Evolutionary conservation across 2,113 vertebrate genomes (phyloP).

Genomic region (Antigone vipio): DNA sequence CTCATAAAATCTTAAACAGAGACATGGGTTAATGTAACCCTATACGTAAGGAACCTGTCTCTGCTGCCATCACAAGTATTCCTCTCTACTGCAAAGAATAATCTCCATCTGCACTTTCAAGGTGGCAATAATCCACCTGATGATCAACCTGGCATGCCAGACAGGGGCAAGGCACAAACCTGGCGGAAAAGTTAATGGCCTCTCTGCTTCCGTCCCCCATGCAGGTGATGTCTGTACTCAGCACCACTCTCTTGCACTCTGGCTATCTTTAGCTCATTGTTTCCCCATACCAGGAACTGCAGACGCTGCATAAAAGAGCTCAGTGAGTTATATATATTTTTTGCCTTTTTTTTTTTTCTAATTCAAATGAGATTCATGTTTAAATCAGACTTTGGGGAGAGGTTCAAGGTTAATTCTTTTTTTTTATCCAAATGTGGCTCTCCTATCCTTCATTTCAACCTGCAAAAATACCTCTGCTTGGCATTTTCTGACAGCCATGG

Average conservation of each 20-base stretch:
- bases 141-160: not conserved
- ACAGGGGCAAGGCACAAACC: not conserved
- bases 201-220: not conserved
- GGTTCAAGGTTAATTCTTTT: slow-evolving; percentile 6
- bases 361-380: slow-evolving; percentile 20
- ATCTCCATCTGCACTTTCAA: not conserved
- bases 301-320: not conserved
- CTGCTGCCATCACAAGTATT: not conserved
- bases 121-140: not conserved
- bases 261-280: not conserved
- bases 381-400: not conserved
- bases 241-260: not conserved
- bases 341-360: not conserved
- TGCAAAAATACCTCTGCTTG: not conserved
- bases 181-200: not conserved
- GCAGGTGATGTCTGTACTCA: not conserved
- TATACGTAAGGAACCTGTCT: not conserved
- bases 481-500: not conserved
- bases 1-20: not conserved
- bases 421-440: not conserved
- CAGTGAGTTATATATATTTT: not conserved
- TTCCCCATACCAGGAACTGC: not conserved
- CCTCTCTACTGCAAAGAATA: not conserved
- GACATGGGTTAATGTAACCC: not conserved
- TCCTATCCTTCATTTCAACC: not conserved